Percentiles rank a stretch among this genome's conserved stretches.
Evolutionary conservation across 2,113 vertebrate species (phyloP).

Genomic region (Turdus rufiventris): DNA sequence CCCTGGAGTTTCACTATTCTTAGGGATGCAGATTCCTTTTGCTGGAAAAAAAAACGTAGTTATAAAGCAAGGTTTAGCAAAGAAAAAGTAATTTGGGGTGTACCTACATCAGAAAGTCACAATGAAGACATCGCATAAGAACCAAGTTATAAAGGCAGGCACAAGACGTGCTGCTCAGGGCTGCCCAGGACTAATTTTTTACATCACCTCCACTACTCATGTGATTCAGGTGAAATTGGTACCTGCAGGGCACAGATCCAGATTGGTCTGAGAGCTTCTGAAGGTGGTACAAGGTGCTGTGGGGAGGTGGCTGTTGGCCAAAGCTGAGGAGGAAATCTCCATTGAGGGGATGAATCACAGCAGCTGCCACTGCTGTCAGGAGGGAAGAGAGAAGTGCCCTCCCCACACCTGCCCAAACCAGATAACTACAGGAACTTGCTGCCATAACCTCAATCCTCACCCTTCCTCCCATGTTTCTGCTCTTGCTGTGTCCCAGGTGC

Average conservation of each 20-base stretch:
- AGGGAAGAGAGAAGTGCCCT: not conserved
- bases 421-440: not conserved
- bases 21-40: not conserved
- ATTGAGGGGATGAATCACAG: not conserved
- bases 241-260: not conserved
- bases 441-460: not conserved
- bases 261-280: not conserved
- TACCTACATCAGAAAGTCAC: not conserved
- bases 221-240: not conserved
- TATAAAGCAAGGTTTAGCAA: not conserved
- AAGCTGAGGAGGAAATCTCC: not conserved
- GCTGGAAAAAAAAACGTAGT: not conserved
- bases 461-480: not conserved
- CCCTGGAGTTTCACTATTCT: not conserved
- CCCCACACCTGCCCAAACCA: not conserved
- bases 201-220: not conserved
- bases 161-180: fast-evolving
- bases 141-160: not conserved
- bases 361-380: not conserved
- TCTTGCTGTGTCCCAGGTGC: not conserved
- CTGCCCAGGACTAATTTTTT: not conserved
- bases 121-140: not conserved
- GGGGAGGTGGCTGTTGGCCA: fast-evolving
- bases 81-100: not conserved
- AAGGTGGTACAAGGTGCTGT: not conserved